Evolutionary conservation across 2,113 vertebrate species (phyloP), one percentile per base, ranked within the genome.

Genomic region (Hemicordylus capensis): DNA sequence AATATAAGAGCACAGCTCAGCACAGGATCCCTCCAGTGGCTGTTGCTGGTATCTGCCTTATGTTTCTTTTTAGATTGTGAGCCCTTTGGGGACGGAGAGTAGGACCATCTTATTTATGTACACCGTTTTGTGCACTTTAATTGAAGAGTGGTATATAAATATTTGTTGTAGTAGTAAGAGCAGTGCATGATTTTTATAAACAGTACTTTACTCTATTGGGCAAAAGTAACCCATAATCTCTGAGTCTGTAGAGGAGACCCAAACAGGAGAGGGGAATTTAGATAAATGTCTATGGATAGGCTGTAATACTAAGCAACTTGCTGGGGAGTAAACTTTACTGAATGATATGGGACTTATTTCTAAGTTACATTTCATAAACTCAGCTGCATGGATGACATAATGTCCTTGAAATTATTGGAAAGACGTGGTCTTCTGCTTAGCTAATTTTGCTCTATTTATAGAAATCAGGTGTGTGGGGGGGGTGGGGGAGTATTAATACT

Each of bases 121-220:
- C n/a, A n/a, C n/a, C n/a, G n/a, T n/a, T n/a, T n/a, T n/a, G n/a
- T n/a, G n/a, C n/a, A n/a, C n/a, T n/a, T n/a, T n/a, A n/a, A n/a
- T n/a, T n/a, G n/a, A n/a, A n/a, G n/a, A n/a, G n/a, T n/a, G n/a
- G n/a, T n/a, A n/a, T n/a, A n/a, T n/a, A n/a, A n/a, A n/a, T n/a
- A n/a, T n/a, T n/a, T n/a, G n/a, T n/a, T n/a, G n/a, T n/a, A n/a
- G n/a, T n/a, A n/a, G n/a, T n/a, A n/a, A n/a, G n/a, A n/a, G n/a
- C n/a, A n/a, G 8, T n/a, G 10, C 4, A 83, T 28, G 56, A 63
- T 63, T 44, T 37, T 28, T 26, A 2, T 54, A 83, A 82, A 85
- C n/a, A 83, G 34, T 5, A 75, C 46, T 90, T n/a, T 5, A 75
- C 46, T 90, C 59, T 31, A 80, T 26, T 34, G 34, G 44, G 89